A percentile compares a stretch with the other conserved stretches of the same genome.
phyloP scores from a whole-genome alignment of 2,113 vertebrate genomes.

The Triplophysa rosa region DNA sequence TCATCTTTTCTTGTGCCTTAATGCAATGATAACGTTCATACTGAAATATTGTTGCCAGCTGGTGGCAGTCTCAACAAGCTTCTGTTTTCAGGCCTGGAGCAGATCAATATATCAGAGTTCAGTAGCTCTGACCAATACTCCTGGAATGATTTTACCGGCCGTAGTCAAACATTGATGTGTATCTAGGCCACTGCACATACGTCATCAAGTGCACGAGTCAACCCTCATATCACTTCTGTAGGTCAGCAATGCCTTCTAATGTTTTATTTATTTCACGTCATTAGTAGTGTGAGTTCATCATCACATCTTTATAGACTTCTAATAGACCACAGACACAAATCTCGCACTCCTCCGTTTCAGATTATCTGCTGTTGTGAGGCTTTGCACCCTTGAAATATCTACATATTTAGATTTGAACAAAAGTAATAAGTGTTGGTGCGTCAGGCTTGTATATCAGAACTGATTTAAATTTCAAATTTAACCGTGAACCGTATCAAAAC shows the following conservation, averaged over 20 bases:
- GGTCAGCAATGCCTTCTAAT: not conserved
- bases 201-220: not conserved
- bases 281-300: not conserved
- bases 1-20: no score
- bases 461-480: slow-evolving; percentile 61
- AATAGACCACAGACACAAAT: slow-evolving; percentile 2
- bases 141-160: slow-evolving; percentile 51
- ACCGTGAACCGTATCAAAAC: slow-evolving; percentile 61
- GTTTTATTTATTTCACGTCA: not conserved
- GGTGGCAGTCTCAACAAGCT: slow-evolving; percentile 42
- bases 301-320: slow-evolving; percentile 1
- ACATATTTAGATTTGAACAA: slow-evolving; percentile 52
- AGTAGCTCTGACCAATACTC: slow-evolving; percentile 58
- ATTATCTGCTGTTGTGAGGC: slow-evolving; percentile 32
- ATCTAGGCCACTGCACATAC: slow-evolving; percentile 4
- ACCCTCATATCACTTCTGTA: not conserved
- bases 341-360: not conserved
- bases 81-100: slow-evolving; percentile 48
- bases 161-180: slow-evolving; percentile 28
- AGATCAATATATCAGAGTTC: slow-evolving; percentile 57
- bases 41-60: slow-evolving; percentile 33
- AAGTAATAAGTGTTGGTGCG: slow-evolving; percentile 52
- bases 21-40: not conserved
- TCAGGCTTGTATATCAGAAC: slow-evolving; percentile 51
- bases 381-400: slow-evolving; percentile 46